Evolutionary conservation across 1,140 invertebrate species (phyloP).

Genomic region (Heliconius nattereri): DNA sequence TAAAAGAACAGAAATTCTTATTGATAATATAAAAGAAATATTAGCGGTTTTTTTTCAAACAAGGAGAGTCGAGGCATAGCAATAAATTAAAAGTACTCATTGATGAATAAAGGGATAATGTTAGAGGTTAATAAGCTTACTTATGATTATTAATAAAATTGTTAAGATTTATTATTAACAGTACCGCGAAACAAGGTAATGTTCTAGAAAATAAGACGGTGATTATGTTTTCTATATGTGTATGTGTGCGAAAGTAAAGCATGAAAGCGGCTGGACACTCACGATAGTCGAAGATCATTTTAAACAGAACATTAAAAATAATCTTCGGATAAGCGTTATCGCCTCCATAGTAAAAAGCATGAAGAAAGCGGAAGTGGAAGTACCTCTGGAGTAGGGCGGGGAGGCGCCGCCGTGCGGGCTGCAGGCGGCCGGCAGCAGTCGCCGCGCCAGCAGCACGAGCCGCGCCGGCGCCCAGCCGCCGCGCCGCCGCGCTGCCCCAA

Average conservation of each 20-base stretch:
- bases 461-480: conserved; percentile 80
- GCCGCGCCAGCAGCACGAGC: conserved; percentile 81
- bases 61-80: background rate
- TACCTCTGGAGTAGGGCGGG: conserved; percentile 86
- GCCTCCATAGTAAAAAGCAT: conserved; percentile 24
- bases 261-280: conserved; percentile 5
- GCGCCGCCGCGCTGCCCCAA: conserved; percentile 75
- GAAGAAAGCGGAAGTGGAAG: conserved; percentile 26
- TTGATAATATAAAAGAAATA: background rate
- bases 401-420: conserved; percentile 86
- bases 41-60: background rate
- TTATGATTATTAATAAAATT: background rate
- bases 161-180: background rate
- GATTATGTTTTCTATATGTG: conserved; percentile 19
- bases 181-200: background rate
- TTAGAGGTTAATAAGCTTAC: background rate
- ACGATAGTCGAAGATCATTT: conserved; percentile 24
- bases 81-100: background rate
- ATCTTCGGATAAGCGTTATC: conserved; percentile 16
- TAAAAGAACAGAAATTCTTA: background rate
- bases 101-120: background rate
- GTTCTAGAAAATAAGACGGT: conserved; percentile 10
- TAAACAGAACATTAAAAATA: conserved; percentile 17
- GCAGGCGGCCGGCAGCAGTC: conserved; percentile 87
- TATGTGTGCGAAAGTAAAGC: conserved; percentile 22